These are phyloP conservation scores for Drosophila greeni DNA, from an alignment of 2,888 invertebrate genomes.

Conservation along the genomic window DNA sequence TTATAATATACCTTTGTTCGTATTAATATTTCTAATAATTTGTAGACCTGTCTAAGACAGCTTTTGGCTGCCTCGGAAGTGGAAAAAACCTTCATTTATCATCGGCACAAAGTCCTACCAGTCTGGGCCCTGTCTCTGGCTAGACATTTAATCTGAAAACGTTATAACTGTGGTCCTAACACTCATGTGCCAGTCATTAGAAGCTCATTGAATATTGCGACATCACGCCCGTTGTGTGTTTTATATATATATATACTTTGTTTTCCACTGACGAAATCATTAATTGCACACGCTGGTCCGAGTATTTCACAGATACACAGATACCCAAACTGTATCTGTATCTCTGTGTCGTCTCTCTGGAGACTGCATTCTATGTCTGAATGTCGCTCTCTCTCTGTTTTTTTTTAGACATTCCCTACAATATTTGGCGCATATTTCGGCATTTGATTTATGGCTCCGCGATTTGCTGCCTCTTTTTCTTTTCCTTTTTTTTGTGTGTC, in stretches of 20 bases:
- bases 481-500: constrained; percentile 2
- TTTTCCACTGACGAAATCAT: constrained; percentile 44
- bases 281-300: constrained; percentile 51
- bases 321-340: constrained; percentile 16
- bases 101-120: constrained; percentile 12
- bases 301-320: constrained; percentile 47
- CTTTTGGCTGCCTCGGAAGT: not conserved
- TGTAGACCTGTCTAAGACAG: not conserved
- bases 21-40: not conserved
- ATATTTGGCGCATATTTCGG: constrained; percentile 59
- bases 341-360: constrained; percentile 1
- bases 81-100: constrained; percentile 38
- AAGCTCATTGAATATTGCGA: constrained; percentile 63
- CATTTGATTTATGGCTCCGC: constrained; percentile 57
- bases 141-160: constrained; percentile 39
- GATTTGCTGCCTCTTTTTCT: constrained; percentile 6
- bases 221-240: constrained; percentile 49
- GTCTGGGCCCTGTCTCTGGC: constrained; percentile 15
- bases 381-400: constrained; percentile 10
- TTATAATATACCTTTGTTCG: too few species aligned
- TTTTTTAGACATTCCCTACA: constrained; percentile 18
- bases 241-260: not conserved
- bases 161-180: constrained; percentile 29
- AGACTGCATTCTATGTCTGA: constrained; percentile 23
- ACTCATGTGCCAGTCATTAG: constrained; percentile 61